Percentiles rank a stretch among this genome's conserved stretches.
phyloP scores from a whole-genome alignment of 2,888 invertebrate genomes.

The Holacanthella duospinosa region DNA sequence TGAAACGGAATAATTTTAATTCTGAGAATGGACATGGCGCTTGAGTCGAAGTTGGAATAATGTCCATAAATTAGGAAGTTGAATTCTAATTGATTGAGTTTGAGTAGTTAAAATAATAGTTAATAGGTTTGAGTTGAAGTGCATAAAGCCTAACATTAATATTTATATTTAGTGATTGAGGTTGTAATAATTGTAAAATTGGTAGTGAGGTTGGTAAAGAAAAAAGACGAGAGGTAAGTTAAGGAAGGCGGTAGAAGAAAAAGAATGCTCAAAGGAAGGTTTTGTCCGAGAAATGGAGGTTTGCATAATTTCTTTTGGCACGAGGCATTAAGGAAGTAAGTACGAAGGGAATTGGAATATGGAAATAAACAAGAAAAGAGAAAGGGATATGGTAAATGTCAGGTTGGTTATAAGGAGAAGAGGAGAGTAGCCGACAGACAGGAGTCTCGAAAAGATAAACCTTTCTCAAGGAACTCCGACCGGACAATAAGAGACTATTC shows the following conservation, averaged over 20 bases:
- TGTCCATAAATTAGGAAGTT: no score
- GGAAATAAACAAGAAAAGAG: conserved; percentile 12
- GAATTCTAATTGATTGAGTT: no score
- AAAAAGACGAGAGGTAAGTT: conserved; percentile 15
- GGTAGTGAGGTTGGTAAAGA: conserved; percentile 1
- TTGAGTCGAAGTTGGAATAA: no score
- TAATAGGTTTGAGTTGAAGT: no score
- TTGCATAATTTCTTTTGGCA: conserved; percentile 18
- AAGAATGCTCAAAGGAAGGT: conserved; percentile 11
- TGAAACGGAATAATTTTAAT: no score
- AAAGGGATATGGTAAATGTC: neutral
- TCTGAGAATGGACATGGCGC: no score
- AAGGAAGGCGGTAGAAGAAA: conserved; percentile 3
- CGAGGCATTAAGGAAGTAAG: conserved; percentile 7
- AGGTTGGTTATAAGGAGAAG: neutral
- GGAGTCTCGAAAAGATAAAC: no score
- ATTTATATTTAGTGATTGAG: neutral
- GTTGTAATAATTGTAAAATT: no score
- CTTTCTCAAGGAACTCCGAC: no score
- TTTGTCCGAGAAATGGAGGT: conserved; percentile 12
- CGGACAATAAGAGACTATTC: no score
- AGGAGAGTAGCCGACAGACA: no score
- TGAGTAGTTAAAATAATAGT: no score
- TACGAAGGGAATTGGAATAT: neutral
- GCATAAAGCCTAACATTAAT: neutral